A percentile compares a stretch with the other conserved stretches of the same genome.
These are phyloP conservation scores for Diplazon laetatorius DNA, from an alignment of 2,888 invertebrate genomes.

Conservation along the genomic window DNA sequence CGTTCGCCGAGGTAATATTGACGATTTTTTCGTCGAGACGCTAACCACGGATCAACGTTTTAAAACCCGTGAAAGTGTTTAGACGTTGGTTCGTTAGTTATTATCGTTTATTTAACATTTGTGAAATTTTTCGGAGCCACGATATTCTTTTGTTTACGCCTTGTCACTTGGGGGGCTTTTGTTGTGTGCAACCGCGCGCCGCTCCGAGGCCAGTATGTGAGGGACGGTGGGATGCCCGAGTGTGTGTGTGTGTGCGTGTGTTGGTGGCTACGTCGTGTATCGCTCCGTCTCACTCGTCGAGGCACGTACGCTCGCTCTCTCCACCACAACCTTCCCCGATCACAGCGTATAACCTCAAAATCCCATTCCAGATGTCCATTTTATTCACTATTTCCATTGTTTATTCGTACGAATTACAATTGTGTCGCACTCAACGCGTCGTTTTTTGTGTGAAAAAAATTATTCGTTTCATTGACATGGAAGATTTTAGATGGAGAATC, in stretches of 20 bases:
- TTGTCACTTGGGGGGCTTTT: constrained; percentile 80
- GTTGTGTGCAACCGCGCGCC: constrained; percentile 79
- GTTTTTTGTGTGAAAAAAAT: too few species aligned
- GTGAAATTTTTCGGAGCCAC: constrained; percentile 62
- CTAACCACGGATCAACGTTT: constrained; percentile 71
- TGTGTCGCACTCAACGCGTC: too few species aligned
- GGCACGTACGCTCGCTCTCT: constrained; percentile 65
- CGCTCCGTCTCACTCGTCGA: constrained; percentile 56
- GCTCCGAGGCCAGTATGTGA: constrained; percentile 70
- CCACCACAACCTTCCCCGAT: constrained; percentile 31
- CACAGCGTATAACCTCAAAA: constrained; percentile 76
- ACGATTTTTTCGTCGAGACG: constrained; percentile 78
- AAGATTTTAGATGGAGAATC: too few species aligned
- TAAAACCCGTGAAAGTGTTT: constrained; percentile 56
- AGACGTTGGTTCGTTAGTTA: constrained; percentile 49
- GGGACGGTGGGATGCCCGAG: too few species aligned
- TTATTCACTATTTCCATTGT: too few species aligned
- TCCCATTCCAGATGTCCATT: constrained; percentile 76
- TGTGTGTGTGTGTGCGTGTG: constrained; percentile 70
- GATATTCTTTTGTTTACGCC: constrained; percentile 80
- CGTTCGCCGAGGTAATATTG: constrained; percentile 79
- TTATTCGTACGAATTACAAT: too few species aligned
- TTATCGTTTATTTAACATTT: constrained; percentile 51
- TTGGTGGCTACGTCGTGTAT: constrained; percentile 63
- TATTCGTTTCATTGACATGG: too few species aligned